Evolutionary conservation across 37 sponge, comb jelly and placozoan species (phyloP).

Genomic region (Beroe ovata): DNA sequence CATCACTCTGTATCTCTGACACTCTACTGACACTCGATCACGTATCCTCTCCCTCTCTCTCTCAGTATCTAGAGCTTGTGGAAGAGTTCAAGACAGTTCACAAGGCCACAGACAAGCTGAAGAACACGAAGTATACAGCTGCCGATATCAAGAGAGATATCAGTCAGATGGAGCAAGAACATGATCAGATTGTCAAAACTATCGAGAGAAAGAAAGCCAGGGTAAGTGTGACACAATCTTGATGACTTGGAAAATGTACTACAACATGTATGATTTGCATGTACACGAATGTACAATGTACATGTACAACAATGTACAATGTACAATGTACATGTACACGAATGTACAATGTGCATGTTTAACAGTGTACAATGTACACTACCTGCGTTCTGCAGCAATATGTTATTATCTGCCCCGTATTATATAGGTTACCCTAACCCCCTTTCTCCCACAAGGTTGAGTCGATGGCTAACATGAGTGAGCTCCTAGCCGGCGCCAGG

Average conservation of each 20-base stretch:
- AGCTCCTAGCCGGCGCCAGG: slow-evolving; percentile 77
- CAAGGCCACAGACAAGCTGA: slow-evolving; percentile 80
- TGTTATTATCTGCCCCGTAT: too few species aligned
- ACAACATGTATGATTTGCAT: background rate
- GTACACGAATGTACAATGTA: too few species aligned
- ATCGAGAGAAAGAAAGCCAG: slow-evolving; percentile 50
- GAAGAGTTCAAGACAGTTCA: slow-evolving; percentile 94
- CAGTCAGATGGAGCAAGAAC: slow-evolving; percentile 95
- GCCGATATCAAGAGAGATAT: slow-evolving; percentile 91
- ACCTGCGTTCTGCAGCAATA: too few species aligned
- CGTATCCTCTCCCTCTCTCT: slow-evolving; percentile 41
- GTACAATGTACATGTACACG: too few species aligned
- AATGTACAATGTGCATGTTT: too few species aligned
- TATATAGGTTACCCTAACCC: background rate
- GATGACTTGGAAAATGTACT: background rate
- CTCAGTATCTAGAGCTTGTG: slow-evolving; percentile 76
- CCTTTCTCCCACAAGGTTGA: slow-evolving; percentile 6
- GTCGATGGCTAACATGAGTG: slow-evolving; percentile 69
- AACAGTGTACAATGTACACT: background rate
- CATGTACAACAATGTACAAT: too few species aligned
- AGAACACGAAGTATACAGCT: slow-evolving; percentile 79
- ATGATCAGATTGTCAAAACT: slow-evolving; percentile 78
- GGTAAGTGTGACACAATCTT: background rate
- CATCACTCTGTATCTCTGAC: background rate
- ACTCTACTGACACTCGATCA: background rate